These are phyloP conservation scores for Coregonus ussuriensis DNA, from an alignment of 2,797 vertebrate genomes.

Conservation along the genomic window DNA sequence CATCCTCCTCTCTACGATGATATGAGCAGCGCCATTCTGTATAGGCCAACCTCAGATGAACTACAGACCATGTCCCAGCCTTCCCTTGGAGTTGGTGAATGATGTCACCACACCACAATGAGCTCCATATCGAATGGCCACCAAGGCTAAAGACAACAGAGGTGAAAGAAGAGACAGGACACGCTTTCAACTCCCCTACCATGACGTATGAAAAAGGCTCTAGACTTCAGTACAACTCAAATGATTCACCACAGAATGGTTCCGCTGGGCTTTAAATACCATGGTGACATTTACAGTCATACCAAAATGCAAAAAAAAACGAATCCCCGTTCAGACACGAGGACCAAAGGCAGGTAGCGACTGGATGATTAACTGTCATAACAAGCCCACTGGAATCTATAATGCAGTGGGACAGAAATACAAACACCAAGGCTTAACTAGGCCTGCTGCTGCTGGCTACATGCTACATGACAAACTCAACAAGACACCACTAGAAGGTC, in stretches of 20 bases:
- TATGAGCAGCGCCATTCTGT: background rate
- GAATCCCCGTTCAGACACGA: conserved; percentile 40
- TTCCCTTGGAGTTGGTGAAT: conserved; percentile 38
- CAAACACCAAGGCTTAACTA: background rate
- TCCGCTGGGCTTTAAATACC: conserved; percentile 69
- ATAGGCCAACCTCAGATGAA: conserved; percentile 43
- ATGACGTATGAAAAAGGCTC: conserved; percentile 24
- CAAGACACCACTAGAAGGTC: conserved; percentile 48
- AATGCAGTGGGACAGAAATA: conserved; percentile 23
- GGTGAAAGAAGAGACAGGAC: conserved; percentile 42
- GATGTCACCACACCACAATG: conserved; percentile 37
- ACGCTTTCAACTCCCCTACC: conserved; percentile 30
- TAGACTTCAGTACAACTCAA: conserved; percentile 41
- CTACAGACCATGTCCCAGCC: conserved; percentile 28
- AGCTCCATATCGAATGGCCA: too few relatives aligned
- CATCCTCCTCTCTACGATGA: background rate
- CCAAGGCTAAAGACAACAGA: conserved; percentile 17
- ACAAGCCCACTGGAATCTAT: conserved; percentile 24
- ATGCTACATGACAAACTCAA: conserved; percentile 27
- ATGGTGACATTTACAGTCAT: conserved; percentile 72
- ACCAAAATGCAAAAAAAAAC: conserved; percentile 47
- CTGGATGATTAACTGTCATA: conserved; percentile 64
- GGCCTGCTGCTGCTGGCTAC: conserved; percentile 11
- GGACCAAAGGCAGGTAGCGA: conserved; percentile 56
- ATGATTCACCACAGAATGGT: conserved; percentile 50